A percentile compares a stretch with the other conserved stretches of the same genome.
Evolutionary conservation across 2,113 vertebrate species (phyloP).

Genomic region (Pardalotus punctatus): DNA sequence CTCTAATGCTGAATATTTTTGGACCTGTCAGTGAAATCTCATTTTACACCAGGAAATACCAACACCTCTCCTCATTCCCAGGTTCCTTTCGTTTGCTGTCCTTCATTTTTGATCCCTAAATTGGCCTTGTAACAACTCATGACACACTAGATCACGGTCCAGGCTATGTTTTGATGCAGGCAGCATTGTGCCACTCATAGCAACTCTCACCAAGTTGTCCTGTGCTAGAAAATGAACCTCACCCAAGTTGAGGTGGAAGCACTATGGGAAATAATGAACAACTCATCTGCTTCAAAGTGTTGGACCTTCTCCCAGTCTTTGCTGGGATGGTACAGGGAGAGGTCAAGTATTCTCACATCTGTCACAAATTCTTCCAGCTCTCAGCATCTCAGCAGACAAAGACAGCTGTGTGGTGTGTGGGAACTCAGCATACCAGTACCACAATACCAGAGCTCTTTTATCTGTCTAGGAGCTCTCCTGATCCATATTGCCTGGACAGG

Average conservation of each 20-base stretch:
- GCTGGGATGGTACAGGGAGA: not conserved
- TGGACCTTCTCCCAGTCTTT: not conserved
- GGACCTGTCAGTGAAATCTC: not conserved
- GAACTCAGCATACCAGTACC: not conserved
- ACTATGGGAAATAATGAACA: not conserved
- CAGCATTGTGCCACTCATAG: not conserved
- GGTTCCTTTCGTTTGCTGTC: not conserved
- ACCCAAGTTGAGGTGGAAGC: not conserved
- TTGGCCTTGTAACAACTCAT: not conserved
- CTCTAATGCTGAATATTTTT: not conserved
- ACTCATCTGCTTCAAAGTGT: not conserved
- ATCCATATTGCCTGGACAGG: not conserved
- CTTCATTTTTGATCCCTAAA: not conserved
- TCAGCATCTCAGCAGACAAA: not conserved
- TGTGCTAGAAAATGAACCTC: not conserved
- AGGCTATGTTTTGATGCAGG: not conserved
- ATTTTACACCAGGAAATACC: not conserved
- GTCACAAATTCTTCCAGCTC: not conserved
- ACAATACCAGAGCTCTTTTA: not conserved
- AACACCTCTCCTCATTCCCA: not conserved
- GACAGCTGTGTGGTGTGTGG: rapidly evolving
- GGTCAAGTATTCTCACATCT: not conserved
- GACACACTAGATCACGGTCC: too few relatives aligned
- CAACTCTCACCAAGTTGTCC: not conserved
- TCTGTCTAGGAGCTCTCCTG: not conserved